phyloP scores from a whole-genome alignment of 2,113 vertebrate species.

The Acrocephalus arundinaceus region DNA sequence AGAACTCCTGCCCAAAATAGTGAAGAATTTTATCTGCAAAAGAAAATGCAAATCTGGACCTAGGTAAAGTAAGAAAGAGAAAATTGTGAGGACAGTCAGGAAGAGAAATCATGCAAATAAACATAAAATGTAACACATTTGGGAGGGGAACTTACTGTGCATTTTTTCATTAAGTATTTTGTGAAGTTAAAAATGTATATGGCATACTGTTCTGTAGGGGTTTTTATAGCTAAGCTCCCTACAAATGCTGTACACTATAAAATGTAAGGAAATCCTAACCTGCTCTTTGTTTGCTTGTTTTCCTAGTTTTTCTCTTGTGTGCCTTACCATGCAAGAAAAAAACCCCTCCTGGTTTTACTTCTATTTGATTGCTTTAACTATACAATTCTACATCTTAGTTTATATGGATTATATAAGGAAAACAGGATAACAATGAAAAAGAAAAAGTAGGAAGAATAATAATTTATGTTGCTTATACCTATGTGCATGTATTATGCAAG shows the following conservation, averaged over 20 bases:
- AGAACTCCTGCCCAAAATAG: not conserved
- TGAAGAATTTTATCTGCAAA: not conserved
- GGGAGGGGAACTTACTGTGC: not conserved
- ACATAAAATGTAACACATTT: not conserved
- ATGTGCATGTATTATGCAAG: constrained; percentile 17
- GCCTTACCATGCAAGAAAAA: constrained; percentile 46
- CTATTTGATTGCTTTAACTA: constrained; percentile 13
- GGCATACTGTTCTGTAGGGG: not conserved
- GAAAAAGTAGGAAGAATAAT: constrained; percentile 31
- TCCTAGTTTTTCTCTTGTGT: constrained; percentile 47
- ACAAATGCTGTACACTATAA: not conserved
- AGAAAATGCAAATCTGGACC: not conserved
- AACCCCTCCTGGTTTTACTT: not conserved
- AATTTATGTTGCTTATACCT: not conserved
- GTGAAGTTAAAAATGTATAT: not conserved
- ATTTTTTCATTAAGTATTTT: not conserved
- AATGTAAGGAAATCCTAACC: not conserved
- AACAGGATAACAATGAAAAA: constrained; percentile 53
- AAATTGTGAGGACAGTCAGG: not conserved
- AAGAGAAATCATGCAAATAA: not conserved
- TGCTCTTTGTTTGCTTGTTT: constrained; percentile 58
- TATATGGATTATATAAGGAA: constrained; percentile 21
- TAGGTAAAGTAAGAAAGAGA: not conserved
- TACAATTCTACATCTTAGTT: not conserved
- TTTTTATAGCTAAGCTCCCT: not conserved